Percentiles rank a stretch among this genome's conserved stretches.
Conservation (phyloP, 2,888 invertebrate genomes). For the Lasioglossum malachurum region DNA sequence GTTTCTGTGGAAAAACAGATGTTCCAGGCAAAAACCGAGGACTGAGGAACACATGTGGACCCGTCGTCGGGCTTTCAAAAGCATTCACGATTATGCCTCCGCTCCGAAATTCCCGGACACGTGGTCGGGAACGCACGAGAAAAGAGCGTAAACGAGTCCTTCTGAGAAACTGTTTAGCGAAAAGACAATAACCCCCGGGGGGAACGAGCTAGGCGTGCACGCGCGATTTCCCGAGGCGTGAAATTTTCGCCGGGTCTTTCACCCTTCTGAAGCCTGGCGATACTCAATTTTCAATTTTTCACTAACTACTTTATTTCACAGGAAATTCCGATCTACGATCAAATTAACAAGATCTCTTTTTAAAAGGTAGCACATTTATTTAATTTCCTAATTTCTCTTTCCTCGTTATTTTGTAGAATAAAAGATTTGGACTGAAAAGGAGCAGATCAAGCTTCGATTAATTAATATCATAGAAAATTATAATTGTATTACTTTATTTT, state of each 20-base stretch:
- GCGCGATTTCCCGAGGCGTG: background rate
- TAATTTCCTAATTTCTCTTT: no score
- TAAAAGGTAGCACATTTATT: no score
- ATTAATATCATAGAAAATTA: background rate
- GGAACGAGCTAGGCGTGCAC: background rate
- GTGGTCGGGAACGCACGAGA: conserved; percentile 22
- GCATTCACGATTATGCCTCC: conserved; percentile 29
- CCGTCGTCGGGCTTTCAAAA: conserved; percentile 21
- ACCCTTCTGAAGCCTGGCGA: background rate
- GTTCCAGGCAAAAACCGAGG: conserved; percentile 38
- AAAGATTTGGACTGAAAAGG: background rate
- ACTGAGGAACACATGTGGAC: conserved; percentile 63
- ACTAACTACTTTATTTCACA: background rate
- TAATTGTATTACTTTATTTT: background rate
- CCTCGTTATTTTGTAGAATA: background rate
- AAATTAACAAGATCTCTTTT: background rate
- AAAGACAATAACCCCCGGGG: conserved; percentile 43
- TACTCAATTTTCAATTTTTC: background rate
- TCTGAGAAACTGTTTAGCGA: conserved; percentile 63
- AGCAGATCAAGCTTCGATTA: background rate
- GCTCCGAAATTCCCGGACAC: conserved; percentile 39
- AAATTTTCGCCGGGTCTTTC: background rate
- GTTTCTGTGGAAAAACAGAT: background rate
- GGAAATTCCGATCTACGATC: background rate
- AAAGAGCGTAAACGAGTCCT: conserved; percentile 55